Percentiles rank a stretch among this genome's conserved stretches.
These are phyloP conservation scores for Rhaphigaster nebulosa DNA, from an alignment of 2,888 invertebrate genomes.

Conservation along the genomic window DNA sequence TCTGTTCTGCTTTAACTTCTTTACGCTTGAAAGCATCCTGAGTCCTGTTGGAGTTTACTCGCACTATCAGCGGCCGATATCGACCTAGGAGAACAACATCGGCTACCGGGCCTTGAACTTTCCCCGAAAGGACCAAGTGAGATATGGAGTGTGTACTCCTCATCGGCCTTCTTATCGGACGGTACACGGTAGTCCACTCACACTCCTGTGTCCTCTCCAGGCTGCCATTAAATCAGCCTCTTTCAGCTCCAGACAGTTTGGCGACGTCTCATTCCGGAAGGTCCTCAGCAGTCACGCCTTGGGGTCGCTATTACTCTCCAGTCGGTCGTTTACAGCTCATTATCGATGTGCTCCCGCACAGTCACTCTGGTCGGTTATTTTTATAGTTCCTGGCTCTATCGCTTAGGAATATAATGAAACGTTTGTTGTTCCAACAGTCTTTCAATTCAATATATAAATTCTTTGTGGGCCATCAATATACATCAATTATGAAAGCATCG, in stretches of 20 bases:
- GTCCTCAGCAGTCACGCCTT: slow-evolving; percentile 7
- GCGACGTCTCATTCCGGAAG: slow-evolving; percentile 35
- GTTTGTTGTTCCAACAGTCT: neutral
- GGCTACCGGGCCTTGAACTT: slow-evolving; percentile 37
- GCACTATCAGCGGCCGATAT: neutral
- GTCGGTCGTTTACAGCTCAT: neutral
- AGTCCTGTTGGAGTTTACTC: neutral
- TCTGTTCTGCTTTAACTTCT: neutral
- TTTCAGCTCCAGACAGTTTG: slow-evolving; percentile 34
- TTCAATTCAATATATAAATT: too few species aligned
- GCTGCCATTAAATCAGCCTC: slow-evolving; percentile 13
- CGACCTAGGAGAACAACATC: neutral
- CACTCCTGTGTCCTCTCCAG: neutral
- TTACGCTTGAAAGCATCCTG: neutral
- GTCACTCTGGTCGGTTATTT: neutral
- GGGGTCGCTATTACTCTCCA: neutral
- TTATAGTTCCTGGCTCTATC: neutral
- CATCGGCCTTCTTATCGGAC: neutral
- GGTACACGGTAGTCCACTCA: slow-evolving; percentile 43
- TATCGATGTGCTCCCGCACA: neutral
- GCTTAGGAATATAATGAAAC: neutral
- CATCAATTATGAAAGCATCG: too few species aligned
- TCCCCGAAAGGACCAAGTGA: slow-evolving; percentile 37
- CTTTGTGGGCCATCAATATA: too few species aligned
- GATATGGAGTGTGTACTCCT: slow-evolving; percentile 14